A percentile compares a stretch with the other conserved stretches of the same genome.
These are phyloP conservation scores for Halcyon smyrnensis DNA, from an alignment of 2,797 vertebrate species.

Conservation along the genomic window DNA sequence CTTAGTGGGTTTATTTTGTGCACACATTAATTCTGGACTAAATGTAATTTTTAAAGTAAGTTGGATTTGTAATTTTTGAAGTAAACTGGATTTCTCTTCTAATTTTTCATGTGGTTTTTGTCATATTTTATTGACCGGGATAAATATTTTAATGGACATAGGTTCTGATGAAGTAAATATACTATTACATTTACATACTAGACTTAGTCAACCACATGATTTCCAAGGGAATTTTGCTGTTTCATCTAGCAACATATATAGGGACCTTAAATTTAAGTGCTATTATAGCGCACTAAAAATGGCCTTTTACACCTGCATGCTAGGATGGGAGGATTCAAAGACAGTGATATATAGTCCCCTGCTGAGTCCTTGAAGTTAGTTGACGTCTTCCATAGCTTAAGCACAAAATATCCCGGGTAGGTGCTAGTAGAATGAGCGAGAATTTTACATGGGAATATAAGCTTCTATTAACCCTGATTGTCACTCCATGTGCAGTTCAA, in stretches of 20 bases:
- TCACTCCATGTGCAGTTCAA: background rate
- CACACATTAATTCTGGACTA: background rate
- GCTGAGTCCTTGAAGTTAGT: background rate
- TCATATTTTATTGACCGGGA: background rate
- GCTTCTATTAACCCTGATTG: background rate
- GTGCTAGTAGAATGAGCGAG: background rate
- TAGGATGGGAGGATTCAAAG: background rate
- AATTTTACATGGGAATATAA: background rate
- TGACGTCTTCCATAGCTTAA: background rate
- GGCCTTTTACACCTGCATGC: background rate
- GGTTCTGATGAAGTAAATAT: background rate
- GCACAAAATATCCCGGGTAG: background rate
- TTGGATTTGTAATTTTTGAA: background rate
- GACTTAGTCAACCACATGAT: background rate
- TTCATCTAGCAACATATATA: background rate
- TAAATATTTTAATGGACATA: background rate
- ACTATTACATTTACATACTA: background rate
- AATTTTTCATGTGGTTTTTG: background rate
- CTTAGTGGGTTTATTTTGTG: background rate
- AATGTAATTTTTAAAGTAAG: background rate
- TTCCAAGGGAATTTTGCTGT: background rate
- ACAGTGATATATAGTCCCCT: background rate
- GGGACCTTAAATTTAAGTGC: background rate
- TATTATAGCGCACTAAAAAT: background rate
- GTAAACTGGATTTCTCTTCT: background rate